Percentiles rank a stretch among this genome's conserved stretches.
Evolutionary conservation across 2,888 invertebrate species (phyloP).

Genomic region (Girardia tigrina): DNA sequence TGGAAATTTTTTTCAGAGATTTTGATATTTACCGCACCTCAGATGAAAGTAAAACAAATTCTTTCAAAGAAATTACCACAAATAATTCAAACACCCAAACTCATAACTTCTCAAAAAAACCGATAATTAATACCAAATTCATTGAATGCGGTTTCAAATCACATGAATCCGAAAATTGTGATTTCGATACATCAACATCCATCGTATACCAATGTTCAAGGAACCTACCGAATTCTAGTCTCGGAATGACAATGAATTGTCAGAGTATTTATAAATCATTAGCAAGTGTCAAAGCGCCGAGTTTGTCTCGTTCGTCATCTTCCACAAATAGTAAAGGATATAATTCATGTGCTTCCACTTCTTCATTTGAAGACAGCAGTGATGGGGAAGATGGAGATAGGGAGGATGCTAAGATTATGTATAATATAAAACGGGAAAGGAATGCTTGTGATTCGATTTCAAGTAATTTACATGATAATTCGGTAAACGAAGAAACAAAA

Average conservation of each 20-base stretch:
- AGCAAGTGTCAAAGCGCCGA: neutral
- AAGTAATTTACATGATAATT: conserved; percentile 17
- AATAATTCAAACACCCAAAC: neutral
- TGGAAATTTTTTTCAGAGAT: no score
- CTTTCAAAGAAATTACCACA: neutral
- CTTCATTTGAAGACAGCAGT: neutral
- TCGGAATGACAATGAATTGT: conserved; percentile 1
- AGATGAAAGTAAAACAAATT: neutral
- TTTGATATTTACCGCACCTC: neutral
- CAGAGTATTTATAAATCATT: neutral
- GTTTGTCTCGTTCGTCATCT: neutral
- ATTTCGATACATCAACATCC: neutral
- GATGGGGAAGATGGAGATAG: neutral
- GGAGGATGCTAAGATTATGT: neutral
- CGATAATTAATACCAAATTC: neutral
- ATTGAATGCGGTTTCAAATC: neutral
- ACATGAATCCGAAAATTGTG: neutral
- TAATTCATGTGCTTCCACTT: conserved; percentile 4
- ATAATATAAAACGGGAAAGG: neutral
- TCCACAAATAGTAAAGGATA: neutral
- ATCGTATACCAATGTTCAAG: neutral
- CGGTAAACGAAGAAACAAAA: neutral
- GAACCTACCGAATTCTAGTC: neutral
- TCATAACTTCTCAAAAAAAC: neutral
- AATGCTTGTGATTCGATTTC: conserved; percentile 6